Evolutionary conservation across 2,797 vertebrate genomes (phyloP), one percentile per base, ranked within the genome.

Genomic region (Myotis daubentonii): DNA sequence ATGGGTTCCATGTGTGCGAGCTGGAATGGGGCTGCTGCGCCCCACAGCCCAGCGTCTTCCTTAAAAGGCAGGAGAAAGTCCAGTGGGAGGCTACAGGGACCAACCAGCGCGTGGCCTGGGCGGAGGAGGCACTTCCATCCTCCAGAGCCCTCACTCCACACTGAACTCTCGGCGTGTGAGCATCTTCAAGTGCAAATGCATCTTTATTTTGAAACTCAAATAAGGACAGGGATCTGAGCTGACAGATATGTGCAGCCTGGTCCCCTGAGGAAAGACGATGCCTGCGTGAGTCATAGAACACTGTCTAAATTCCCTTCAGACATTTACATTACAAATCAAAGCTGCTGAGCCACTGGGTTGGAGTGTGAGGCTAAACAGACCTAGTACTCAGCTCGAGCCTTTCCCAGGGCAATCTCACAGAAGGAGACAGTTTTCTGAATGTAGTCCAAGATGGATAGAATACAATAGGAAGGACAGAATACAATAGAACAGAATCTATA

Each of bases 31-130:
- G 53, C 94, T 94, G 97, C 97, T 74, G 0, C 0, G 0, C 22
- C 33, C 89, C 97, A 94, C 19, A 23, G 49, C 0, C 9, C 30
- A 6, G 8, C 0, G 8, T 10, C 82, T 97, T 89, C 98, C 98
- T 97, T 97, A 97, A 93, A 98, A 98, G 98, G 98, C 96, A 75
- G 1, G 15, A 89, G 96, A 96, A 83, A 84, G 66, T 51, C 4
- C 76, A 28, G n/a, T 5, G 1, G 23, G 30, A 0, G 22, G 91
- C 65, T 44, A 7, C 6, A 3, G 53, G 71, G 72, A 11, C 49
- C 8, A 9, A 10, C 38, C 10, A 8, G 15, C 30, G 36, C 20
- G 0, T 2, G 44, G 38, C 92, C 16, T 11, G 19, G 4, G 6
- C 4, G 0, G 16, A 20, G 33, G 16, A 53, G 0, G 0, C 3